phyloP scores from a whole-genome alignment of 2,797 vertebrate genomes.

The Molossus alvarezi region DNA sequence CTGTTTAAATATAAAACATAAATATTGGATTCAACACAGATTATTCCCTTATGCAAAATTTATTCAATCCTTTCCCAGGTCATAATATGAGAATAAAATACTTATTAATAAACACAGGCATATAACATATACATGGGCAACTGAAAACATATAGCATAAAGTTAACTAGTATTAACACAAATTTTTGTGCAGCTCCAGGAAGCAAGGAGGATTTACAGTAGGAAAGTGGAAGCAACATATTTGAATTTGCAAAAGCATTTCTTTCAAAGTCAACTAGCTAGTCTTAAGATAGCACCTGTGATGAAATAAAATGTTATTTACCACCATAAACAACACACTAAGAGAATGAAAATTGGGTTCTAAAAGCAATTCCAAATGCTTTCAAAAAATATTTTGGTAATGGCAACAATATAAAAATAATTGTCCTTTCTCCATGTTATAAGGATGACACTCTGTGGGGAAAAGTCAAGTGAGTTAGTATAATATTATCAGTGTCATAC shows the following conservation, averaged over 20 bases:
- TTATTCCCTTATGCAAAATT: slow-evolving; percentile 62
- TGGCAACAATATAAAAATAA: slow-evolving; percentile 46
- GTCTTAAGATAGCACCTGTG: not conserved
- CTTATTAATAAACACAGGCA: slow-evolving; percentile 45
- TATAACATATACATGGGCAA: not conserved
- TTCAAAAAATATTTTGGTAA: slow-evolving; percentile 31
- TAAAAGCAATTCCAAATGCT: slow-evolving; percentile 55
- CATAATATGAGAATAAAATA: slow-evolving; percentile 34
- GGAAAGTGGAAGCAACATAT: not conserved
- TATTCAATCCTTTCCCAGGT: slow-evolving; percentile 45
- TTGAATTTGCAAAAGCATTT: slow-evolving; percentile 57
- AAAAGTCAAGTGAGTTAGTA: slow-evolving; percentile 41
- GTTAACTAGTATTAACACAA: not conserved
- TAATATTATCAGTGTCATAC: not conserved
- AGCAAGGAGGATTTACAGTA: not conserved
- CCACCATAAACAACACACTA: slow-evolving; percentile 11
- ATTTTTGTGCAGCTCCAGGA: not conserved
- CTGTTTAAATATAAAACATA: not conserved
- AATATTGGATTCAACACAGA: not conserved
- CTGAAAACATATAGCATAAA: slow-evolving; percentile 20
- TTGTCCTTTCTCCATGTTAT: not conserved
- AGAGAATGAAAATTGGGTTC: slow-evolving; percentile 50
- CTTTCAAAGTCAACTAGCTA: slow-evolving; percentile 28
- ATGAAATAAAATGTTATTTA: slow-evolving; percentile 57
- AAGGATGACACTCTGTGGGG: not conserved